Conservation (phyloP, 2,113 vertebrate genomes). For the Sinocyclocheilus rhinocerous region DNA sequence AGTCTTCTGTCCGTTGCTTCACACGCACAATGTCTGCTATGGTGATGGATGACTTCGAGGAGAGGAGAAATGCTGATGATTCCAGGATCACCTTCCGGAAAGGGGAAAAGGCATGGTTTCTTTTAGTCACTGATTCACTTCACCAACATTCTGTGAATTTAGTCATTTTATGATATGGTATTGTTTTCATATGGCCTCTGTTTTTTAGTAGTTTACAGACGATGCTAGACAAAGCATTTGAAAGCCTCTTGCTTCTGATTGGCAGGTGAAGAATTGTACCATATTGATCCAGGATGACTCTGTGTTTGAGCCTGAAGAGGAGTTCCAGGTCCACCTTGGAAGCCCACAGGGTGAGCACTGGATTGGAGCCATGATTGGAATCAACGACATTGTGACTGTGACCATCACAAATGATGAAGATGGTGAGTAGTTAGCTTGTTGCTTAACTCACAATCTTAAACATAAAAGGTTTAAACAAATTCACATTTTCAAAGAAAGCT, state of each 20-base stretch:
- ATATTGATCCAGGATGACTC: slow-evolving; percentile 88
- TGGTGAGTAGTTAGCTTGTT: slow-evolving; percentile 72
- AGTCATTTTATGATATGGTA: background rate
- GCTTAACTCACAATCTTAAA: background rate
- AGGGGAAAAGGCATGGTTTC: slow-evolving; percentile 86
- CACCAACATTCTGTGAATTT: background rate
- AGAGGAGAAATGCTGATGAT: slow-evolving; percentile 86
- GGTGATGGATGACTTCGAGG: slow-evolving; percentile 88
- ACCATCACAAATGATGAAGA: slow-evolving; percentile 95
- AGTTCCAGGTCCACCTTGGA: slow-evolving; percentile 87
- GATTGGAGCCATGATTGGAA: slow-evolving; percentile 91
- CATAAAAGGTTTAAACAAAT: too few relatives aligned
- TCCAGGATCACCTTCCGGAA: slow-evolving; percentile 87
- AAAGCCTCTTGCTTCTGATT: background rate
- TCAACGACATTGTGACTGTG: slow-evolving; percentile 79
- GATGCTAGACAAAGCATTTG: too few relatives aligned
- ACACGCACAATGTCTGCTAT: slow-evolving; percentile 86
- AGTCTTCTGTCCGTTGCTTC: slow-evolving; percentile 91
- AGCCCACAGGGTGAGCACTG: slow-evolving; percentile 91
- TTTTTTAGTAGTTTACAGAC: background rate
- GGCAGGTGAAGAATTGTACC: slow-evolving; percentile 92
- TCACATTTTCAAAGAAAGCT: too few relatives aligned
- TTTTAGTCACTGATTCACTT: background rate
- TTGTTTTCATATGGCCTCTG: too few relatives aligned
- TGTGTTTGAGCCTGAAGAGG: slow-evolving; percentile 92